These are phyloP conservation scores for Chiroxiphia lanceolata DNA, from an alignment of 2,797 vertebrate genomes.

Conservation along the genomic window DNA sequence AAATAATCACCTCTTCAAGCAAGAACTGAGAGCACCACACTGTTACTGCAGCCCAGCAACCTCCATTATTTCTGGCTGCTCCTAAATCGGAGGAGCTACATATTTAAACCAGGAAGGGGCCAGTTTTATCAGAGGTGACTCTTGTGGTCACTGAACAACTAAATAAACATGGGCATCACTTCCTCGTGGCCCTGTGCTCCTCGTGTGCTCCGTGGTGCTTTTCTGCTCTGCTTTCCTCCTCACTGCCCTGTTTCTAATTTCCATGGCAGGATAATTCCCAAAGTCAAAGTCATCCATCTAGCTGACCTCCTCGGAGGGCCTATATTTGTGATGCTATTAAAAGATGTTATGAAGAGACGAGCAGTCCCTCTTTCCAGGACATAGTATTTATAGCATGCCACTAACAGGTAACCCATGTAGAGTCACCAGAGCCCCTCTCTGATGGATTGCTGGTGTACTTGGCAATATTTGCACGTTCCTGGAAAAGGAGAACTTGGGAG, in stretches of 20 bases:
- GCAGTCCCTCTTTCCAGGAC: neutral
- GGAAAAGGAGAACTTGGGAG: neutral
- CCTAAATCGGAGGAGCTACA: neutral
- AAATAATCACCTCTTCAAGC: neutral
- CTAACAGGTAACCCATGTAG: neutral
- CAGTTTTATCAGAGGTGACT: neutral
- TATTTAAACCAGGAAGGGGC: neutral
- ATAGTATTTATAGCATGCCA: accelerated
- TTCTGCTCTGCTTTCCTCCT: neutral
- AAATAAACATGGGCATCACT: accelerated
- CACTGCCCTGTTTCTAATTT: neutral
- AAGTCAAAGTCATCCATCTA: neutral
- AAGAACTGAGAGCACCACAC: neutral
- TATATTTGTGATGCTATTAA: neutral
- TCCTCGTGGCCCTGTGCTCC: accelerated
- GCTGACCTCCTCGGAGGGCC: neutral
- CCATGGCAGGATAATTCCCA: neutral
- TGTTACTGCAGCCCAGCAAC: neutral
- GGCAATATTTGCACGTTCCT: neutral
- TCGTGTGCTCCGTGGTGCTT: neutral
- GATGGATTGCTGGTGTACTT: accelerated
- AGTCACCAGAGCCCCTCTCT: neutral
- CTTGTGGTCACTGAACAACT: neutral
- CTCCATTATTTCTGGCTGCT: neutral
- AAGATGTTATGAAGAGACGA: neutral